phyloP scores from a whole-genome alignment of 1,140 invertebrate species.

The Hycleus phaleratus region DNA sequence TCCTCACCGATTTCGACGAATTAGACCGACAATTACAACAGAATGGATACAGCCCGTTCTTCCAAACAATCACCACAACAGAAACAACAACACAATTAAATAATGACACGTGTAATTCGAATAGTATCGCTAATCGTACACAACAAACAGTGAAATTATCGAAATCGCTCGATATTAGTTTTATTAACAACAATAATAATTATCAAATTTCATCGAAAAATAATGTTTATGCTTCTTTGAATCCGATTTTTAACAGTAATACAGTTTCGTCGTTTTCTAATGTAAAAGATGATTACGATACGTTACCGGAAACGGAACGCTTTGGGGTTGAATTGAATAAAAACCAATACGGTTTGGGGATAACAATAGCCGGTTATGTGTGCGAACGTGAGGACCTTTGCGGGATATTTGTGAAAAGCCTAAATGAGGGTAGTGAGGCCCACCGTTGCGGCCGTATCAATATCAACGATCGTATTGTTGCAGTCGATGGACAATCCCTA shows the following conservation, averaged over 20 bases:
- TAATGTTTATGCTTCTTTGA: no score
- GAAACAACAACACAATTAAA: neutral
- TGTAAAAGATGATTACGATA: conserved; percentile 27
- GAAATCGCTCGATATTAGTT: no score
- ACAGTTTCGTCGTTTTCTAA: conserved; percentile 41
- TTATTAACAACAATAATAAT: conserved; percentile 20
- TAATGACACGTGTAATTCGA: no score
- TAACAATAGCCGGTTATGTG: conserved; percentile 60
- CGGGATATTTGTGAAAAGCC: conserved; percentile 93
- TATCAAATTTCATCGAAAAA: no score
- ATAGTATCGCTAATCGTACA: no score
- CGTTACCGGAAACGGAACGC: conserved; percentile 43
- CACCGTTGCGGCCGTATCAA: conserved; percentile 78
- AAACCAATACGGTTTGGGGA: conserved; percentile 59
- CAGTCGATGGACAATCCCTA: conserved; percentile 73
- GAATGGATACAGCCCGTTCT: conserved; percentile 48
- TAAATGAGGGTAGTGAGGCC: conserved; percentile 86
- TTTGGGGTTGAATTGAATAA: conserved; percentile 55
- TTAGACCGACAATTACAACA: conserved; percentile 70
- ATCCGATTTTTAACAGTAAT: conserved; percentile 42
- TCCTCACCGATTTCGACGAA: conserved; percentile 73
- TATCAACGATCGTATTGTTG: conserved; percentile 87
- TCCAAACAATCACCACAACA: conserved; percentile 6
- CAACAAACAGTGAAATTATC: no score
- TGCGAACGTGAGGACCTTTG: conserved; percentile 79